Percentiles rank a stretch among this genome's conserved stretches.
Evolutionary conservation across 2,113 vertebrate species (phyloP).

Genomic region (Thoracochromis brauschi): DNA sequence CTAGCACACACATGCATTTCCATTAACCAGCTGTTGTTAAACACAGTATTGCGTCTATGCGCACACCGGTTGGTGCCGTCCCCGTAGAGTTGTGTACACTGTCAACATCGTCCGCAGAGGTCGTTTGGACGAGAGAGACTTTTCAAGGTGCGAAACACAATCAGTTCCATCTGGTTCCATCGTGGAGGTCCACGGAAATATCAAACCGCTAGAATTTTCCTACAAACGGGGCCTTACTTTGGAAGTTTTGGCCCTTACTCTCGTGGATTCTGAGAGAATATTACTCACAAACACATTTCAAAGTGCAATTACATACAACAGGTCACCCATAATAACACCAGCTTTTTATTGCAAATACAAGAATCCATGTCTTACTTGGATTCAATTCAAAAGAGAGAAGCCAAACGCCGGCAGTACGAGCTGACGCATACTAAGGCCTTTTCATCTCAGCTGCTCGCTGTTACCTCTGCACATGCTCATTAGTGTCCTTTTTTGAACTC

Average conservation of each 20-base stretch:
- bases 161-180: neutral
- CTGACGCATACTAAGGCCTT: neutral
- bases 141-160: neutral
- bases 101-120: constrained; percentile 11
- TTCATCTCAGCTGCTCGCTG: neutral
- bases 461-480: neutral
- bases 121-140: neutral
- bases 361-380: neutral
- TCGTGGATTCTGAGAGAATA: neutral
- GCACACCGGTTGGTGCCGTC: neutral
- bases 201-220: neutral
- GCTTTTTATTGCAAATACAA: neutral
- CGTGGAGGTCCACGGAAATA: constrained; percentile 1
- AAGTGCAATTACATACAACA: neutral
- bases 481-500: neutral
- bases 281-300: neutral
- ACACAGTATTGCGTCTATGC: constrained; percentile 1
- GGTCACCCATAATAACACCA: neutral
- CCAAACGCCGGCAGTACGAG: neutral
- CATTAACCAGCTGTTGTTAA: neutral
- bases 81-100: constrained; percentile 24
- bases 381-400: neutral
- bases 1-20: neutral
- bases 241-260: neutral
- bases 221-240: neutral